Conservation (phyloP, 1,140 invertebrate species). For the Callitettix versicolor region DNA sequence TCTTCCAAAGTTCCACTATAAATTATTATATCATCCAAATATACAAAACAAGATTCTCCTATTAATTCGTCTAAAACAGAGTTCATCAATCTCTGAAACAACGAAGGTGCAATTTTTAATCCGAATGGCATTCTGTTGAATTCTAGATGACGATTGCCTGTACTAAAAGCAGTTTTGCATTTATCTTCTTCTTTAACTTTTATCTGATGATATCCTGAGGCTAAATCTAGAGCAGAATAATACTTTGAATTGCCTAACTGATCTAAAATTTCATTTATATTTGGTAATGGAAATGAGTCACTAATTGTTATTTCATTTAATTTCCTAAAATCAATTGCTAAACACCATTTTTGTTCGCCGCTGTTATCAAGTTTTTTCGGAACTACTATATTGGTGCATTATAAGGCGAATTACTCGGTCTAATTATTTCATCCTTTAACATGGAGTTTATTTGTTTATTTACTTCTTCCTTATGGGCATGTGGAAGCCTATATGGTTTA, state of each 20-base stretch:
- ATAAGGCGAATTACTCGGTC: conserved; percentile 14
- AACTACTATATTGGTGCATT: conserved; percentile 18
- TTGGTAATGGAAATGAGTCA: conserved; percentile 37
- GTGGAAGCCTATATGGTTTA: background rate
- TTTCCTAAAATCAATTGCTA: conserved; percentile 22
- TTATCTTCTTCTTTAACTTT: conserved; percentile 15
- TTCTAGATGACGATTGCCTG: conserved; percentile 17
- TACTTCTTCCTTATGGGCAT: background rate
- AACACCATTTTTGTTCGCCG: conserved; percentile 14
- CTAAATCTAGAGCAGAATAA: conserved; percentile 23
- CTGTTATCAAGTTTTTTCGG: conserved; percentile 17
- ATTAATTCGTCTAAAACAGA: conserved; percentile 29
- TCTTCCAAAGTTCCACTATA: conserved; percentile 29
- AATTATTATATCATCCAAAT: conserved; percentile 35
- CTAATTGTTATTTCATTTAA: conserved; percentile 23
- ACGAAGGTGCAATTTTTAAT: conserved; percentile 16
- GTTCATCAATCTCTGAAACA: conserved; percentile 28
- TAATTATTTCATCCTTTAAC: background rate
- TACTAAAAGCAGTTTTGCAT: conserved; percentile 23
- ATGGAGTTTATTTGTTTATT: background rate
- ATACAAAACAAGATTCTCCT: conserved; percentile 29
- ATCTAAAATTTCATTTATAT: conserved; percentile 36
- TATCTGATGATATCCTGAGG: conserved; percentile 30
- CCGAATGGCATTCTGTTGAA: conserved; percentile 22
- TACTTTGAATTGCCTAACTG: conserved; percentile 27